Base-by-base conservation (phyloP, 2,113 vertebrate genomes). In the Osmerus eperlanus region DNA sequence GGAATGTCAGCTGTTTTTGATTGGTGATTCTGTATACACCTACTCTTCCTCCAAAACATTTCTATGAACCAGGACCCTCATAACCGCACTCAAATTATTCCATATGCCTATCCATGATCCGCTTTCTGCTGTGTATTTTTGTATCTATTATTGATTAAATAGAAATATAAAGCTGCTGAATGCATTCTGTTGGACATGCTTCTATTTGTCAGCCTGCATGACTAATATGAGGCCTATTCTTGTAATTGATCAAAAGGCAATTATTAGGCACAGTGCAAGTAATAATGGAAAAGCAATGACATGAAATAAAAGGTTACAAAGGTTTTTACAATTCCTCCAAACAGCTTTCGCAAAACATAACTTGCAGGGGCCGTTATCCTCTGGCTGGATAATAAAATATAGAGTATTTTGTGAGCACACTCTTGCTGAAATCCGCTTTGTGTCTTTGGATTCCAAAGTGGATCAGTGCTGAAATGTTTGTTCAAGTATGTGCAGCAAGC, bases 401-500 rank as follows among this genome's bases (percentile, higher is more conserved):
- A 23, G 64, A 78, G 70, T 73, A 81, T 77, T 55, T 51, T 25
- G 51, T 4, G 7, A 68, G 51, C 11, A 74, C 72, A 71, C 64
- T 74, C 36, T 11, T 23, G 62, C 52, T 63, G 12, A 73, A 79
- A 60, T 64, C 65, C 3, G 12, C 73, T 77, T 79, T 79, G 65
- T 80, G 65, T 73, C 74, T 72, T 70, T 70, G 25, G 70, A 77
- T 69, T 15, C 60, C 41, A 78, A 71, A 79, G 73, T 53, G 78
- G 72, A 61, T 84, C 72, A 83, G 74, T 70, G 73, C 53, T 59
- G 25, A 16, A 36, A 71, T 72, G 77, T 86, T 82, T 79, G 75
- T 81, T 76, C 53, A 56, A 77, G 71, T 72, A 69, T 74, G 78
- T 64, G 52, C 61, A 73, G 73, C 75, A 12, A 72, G 76, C 71